These are phyloP conservation scores for Trachelus iudaicus DNA, from an alignment of 2,888 invertebrate species.

Conservation along the genomic window DNA sequence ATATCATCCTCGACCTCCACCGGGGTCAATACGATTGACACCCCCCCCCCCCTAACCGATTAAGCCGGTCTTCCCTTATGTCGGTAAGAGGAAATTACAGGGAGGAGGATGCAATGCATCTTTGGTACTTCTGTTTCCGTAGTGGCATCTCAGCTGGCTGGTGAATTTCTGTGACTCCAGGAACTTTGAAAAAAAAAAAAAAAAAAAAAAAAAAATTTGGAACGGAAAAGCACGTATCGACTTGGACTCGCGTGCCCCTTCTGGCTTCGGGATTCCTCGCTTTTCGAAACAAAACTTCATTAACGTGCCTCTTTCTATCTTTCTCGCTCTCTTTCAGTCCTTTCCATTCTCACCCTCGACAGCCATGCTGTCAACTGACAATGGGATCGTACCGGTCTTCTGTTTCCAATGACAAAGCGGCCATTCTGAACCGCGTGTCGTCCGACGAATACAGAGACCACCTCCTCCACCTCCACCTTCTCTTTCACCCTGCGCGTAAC, in stretches of 20 bases:
- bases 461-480: too few species aligned
- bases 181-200: too few species aligned
- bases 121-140: too few species aligned
- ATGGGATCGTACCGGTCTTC: slow-evolving; percentile 35
- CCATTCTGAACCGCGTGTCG: slow-evolving; percentile 27
- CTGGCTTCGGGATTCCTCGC: slow-evolving; percentile 32
- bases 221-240: too few species aligned
- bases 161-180: too few species aligned
- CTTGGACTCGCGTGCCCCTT: too few species aligned
- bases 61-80: too few species aligned
- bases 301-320: slow-evolving; percentile 30
- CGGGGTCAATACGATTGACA: neutral
- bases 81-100: too few species aligned
- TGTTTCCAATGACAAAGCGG: slow-evolving; percentile 26
- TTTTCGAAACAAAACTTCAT: slow-evolving; percentile 48
- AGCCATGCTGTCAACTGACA: slow-evolving; percentile 41
- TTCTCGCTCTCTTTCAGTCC: too few species aligned
- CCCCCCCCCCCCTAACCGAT: neutral
- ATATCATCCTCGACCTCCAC: neutral
- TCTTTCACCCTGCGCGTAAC: neutral
- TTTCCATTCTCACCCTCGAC: slow-evolving; percentile 6
- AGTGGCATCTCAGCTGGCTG: too few species aligned
- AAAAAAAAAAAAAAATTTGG: too few species aligned
- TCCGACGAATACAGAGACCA: slow-evolving; percentile 16
- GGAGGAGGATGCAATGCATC: too few species aligned